These are phyloP conservation scores for Prorops nasuta DNA, from an alignment of 1,140 invertebrate genomes.

Conservation along the genomic window DNA sequence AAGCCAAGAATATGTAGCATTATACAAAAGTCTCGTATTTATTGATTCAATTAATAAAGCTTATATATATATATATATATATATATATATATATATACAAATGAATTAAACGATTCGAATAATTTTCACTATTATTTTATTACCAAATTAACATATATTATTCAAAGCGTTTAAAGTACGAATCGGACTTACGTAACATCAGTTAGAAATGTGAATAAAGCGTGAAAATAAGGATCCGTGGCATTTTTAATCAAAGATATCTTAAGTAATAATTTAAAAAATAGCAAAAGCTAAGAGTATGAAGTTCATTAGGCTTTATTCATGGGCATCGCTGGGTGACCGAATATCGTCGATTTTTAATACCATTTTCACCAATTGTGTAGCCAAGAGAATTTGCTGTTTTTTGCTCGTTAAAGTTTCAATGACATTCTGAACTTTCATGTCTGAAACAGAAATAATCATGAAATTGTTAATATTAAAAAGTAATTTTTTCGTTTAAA, in stretches of 20 bases:
- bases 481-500: background rate
- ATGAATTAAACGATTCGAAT: background rate
- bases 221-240: background rate
- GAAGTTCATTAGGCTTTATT: conserved; percentile 12
- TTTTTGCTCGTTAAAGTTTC: conserved; percentile 97
- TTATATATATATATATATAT: too few relatives aligned
- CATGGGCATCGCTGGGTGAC: conserved; percentile 63
- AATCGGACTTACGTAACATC: conserved; percentile 5
- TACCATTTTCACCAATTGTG: conserved; percentile 98
- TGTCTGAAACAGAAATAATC: conserved; percentile 68
- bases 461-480: background rate
- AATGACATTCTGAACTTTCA: conserved; percentile 94
- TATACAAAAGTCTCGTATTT: too few relatives aligned
- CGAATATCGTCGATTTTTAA: conserved; percentile 99
- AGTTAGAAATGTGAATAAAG: conserved; percentile 24
- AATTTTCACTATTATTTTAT: background rate
- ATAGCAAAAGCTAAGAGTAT: background rate
- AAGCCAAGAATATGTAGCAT: too few relatives aligned
- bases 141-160: background rate
- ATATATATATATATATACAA: too few relatives aligned
- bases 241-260: background rate
- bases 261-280: background rate
- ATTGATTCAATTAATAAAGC: too few relatives aligned
- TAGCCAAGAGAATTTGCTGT: conserved; percentile 95
- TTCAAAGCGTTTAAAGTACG: background rate